Conservation (phyloP, 1,140 invertebrate species). For the Bombus waltoni region DNA sequence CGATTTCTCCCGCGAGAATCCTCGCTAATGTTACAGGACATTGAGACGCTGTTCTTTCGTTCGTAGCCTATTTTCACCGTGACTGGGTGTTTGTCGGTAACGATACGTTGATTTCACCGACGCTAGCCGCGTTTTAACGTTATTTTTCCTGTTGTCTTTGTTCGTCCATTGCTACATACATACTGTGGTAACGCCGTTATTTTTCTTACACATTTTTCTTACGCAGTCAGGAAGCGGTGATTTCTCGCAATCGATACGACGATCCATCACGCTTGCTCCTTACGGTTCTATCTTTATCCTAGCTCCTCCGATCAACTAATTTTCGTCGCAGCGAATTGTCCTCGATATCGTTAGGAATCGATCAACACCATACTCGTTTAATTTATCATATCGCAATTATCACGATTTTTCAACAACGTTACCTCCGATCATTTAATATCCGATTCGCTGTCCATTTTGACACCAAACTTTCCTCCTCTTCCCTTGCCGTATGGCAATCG, state of each 20-base stretch:
- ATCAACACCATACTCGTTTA: background rate
- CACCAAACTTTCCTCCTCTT: no score
- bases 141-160: no score
- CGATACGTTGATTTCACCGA: background rate
- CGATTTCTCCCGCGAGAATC: background rate
- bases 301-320: background rate
- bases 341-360: background rate
- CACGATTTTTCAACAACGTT: no score
- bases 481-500: no score
- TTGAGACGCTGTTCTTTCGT: background rate
- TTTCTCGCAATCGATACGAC: no score
- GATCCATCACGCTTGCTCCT: background rate
- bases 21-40: background rate
- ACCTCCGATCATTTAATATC: no score
- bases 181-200: background rate
- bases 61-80: conserved; percentile 24
- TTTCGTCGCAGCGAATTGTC: background rate
- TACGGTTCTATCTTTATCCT: background rate
- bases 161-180: background rate
- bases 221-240: no score
- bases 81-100: background rate
- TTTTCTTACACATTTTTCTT: background rate
- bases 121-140: background rate
- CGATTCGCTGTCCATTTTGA: no score
- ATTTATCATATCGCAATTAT: no score